These are phyloP conservation scores for Sakesphorus luctuosus DNA, from an alignment of 2,113 vertebrate genomes.

Conservation along the genomic window DNA sequence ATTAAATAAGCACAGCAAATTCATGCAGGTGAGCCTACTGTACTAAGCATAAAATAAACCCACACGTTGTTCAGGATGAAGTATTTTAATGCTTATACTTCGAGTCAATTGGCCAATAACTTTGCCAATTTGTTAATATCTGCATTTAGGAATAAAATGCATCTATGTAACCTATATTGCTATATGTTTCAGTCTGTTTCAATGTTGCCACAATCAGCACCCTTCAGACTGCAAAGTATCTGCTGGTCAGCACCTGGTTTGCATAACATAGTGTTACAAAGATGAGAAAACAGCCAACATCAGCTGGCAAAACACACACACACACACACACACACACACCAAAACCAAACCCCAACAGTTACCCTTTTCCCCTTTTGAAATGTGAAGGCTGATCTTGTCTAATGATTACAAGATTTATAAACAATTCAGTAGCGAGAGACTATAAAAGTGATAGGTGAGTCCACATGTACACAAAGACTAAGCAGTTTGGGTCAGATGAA, in stretches of 20 bases:
- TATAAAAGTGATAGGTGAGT: constrained; percentile 33
- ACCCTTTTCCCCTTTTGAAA: not conserved
- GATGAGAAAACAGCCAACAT: not conserved
- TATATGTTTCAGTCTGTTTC: not conserved
- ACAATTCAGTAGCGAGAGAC: constrained; percentile 26
- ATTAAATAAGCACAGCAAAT: constrained; percentile 79
- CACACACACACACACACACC: no score
- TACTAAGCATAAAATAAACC: constrained; percentile 73
- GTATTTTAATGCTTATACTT: constrained; percentile 73
- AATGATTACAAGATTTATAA: constrained; percentile 49
- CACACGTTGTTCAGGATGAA: constrained; percentile 72
- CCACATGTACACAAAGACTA: not conserved
- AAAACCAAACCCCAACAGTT: not conserved
- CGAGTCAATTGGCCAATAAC: constrained; percentile 74
- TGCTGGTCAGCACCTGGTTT: constrained; percentile 53
- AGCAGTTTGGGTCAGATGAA: constrained; percentile 27
- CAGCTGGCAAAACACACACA: not conserved
- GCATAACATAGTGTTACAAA: constrained; percentile 25
- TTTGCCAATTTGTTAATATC: constrained; percentile 65
- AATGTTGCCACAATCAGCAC: not conserved
- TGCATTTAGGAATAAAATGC: constrained; percentile 56
- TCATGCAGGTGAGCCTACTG: constrained; percentile 65
- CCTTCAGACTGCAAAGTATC: not conserved
- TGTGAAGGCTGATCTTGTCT: not conserved
- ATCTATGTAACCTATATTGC: not conserved